Evolutionary conservation across 23 tunicate genomes (phyloP), one percentile per base, ranked within the genome.

Genomic region (Oikopleura vanhoeffeni): DNA sequence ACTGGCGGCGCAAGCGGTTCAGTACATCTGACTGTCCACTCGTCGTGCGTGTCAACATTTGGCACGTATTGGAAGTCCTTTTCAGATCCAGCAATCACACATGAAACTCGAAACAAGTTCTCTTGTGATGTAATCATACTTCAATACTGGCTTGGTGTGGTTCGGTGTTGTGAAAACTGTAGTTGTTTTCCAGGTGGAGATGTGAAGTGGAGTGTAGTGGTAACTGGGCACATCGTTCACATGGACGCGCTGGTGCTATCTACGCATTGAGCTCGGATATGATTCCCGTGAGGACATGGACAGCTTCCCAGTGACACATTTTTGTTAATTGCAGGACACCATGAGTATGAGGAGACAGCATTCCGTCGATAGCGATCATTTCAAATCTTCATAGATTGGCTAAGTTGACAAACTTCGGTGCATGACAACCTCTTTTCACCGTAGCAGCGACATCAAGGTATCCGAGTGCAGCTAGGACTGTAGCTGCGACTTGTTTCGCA

Each of bases 241-340:
- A 2, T 30, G 27, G 34, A 38, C 79, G 32, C 27, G 3, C 38
- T 38, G 38, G 2, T 33, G 2, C 36, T 18, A 71, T 18, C n/a
- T n/a, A n/a, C 35, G 79, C 27, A 71, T 24, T 2, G 38, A 13
- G 79, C 35, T 13, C 34, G 34, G 32, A 30, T 13, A 36, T 57
- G n/a, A n/a, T n/a, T 76, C 1, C 92, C 92, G 36, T 28, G 39
- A 0, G 90, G 3, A 57, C 98, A 94, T 40, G 99, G 99, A 76
- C 99, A 95, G 49, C 90, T 96, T 30, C 89, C 94, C 24, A 83
- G 39, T n/a, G 82, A 79, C 60, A 95, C 89, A 83, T 96, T 90
- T 18, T 41, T 41, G 39, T 57, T 38, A 39, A 91, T 91, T 64
- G 83, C 83, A 39, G 86, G 83, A 36, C 40, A 0, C 33, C 88